Evolutionary conservation across 2,888 invertebrate genomes (phyloP).

Genomic region (Diploptera punctata): DNA sequence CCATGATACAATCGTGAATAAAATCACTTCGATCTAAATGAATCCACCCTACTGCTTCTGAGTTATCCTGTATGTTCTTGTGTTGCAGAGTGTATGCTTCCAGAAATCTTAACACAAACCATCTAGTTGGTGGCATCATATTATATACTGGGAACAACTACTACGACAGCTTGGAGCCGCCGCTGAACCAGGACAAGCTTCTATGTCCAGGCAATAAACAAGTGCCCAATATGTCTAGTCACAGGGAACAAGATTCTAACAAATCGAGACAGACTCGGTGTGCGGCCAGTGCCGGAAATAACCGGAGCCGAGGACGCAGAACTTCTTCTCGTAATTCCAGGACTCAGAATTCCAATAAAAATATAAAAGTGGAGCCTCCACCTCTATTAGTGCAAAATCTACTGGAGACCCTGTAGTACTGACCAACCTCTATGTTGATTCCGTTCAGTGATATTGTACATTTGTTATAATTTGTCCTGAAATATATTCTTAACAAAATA

Average conservation of each 20-base stretch:
- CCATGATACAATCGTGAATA: too few species aligned
- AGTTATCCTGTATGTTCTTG: too few species aligned
- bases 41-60: too few species aligned
- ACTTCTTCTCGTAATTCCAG: neutral
- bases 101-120: slow-evolving; percentile 1
- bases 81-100: slow-evolving; percentile 6
- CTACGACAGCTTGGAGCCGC: neutral
- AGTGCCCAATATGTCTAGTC: slow-evolving; percentile 31
- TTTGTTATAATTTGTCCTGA: too few species aligned
- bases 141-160: neutral
- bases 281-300: neutral
- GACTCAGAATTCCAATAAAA: neutral
- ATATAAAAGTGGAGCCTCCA: slow-evolving; percentile 23
- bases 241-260: slow-evolving; percentile 34
- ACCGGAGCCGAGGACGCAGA: neutral
- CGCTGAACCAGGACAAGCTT: neutral
- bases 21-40: too few species aligned
- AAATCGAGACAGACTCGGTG: slow-evolving; percentile 37
- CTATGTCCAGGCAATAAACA: neutral
- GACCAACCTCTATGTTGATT: neutral
- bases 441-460: neutral
- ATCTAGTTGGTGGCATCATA: neutral
- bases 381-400: slow-evolving; percentile 23
- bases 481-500: too few species aligned
- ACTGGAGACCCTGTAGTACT: slow-evolving; percentile 19